Percentiles rank a stretch among this genome's conserved stretches.
Evolutionary conservation across 2,888 invertebrate species (phyloP).

Genomic region (Drosophila nigricruria): DNA sequence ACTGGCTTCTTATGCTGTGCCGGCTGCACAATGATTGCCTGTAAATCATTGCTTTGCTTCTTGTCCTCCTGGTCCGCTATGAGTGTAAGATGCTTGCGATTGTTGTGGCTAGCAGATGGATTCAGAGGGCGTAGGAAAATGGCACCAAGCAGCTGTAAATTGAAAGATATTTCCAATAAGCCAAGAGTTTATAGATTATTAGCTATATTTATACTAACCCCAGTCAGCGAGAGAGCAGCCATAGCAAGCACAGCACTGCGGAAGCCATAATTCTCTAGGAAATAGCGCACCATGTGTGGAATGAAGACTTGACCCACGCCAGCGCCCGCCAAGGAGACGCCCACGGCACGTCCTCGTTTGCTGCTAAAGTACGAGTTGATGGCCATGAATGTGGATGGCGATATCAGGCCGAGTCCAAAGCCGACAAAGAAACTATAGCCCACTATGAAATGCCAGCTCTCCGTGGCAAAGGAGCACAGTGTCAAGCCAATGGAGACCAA

Average conservation of each 20-base stretch:
- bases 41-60: slow-evolving; percentile 37
- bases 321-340: slow-evolving; percentile 91
- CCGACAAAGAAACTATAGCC: slow-evolving; percentile 87
- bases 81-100: slow-evolving; percentile 77
- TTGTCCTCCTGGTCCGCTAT: slow-evolving; percentile 66
- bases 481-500: slow-evolving; percentile 86
- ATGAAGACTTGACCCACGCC: slow-evolving; percentile 91
- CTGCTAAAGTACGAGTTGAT: slow-evolving; percentile 90
- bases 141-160: slow-evolving; percentile 87
- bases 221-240: slow-evolving; percentile 88
- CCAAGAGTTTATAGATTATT: not conserved
- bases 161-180: not conserved
- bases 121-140: slow-evolving; percentile 88
- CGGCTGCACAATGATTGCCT: slow-evolving; percentile 50
- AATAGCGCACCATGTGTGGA: slow-evolving; percentile 89
- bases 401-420: slow-evolving; percentile 89
- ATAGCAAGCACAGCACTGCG: slow-evolving; percentile 88
- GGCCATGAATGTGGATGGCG: slow-evolving; percentile 90
- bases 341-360: slow-evolving; percentile 90
- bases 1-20: slow-evolving; percentile 3
- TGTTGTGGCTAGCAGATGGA: slow-evolving; percentile 81
- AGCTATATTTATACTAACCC: slow-evolving; percentile 86
- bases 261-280: slow-evolving; percentile 89
- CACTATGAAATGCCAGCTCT: slow-evolving; percentile 86
- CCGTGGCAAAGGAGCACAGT: slow-evolving; percentile 86